Conservation (phyloP, 2,113 vertebrate species). For the Willisornis vidua region DNA sequence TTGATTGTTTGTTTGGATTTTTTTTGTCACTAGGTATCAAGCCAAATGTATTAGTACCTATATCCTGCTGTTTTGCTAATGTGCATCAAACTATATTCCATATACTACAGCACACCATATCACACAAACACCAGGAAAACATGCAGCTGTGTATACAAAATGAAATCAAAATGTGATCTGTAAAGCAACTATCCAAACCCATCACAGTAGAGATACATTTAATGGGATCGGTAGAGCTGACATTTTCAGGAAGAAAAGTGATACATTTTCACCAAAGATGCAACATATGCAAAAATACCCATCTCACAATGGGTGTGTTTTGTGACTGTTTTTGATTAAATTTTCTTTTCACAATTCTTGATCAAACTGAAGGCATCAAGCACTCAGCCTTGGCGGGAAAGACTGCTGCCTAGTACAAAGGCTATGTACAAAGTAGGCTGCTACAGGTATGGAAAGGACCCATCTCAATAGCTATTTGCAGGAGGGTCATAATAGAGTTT, state of each 20-base stretch:
- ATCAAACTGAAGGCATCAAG: not conserved
- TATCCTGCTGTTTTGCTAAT: not conserved
- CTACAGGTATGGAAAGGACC: not conserved
- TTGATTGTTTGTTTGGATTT: not conserved
- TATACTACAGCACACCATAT: not conserved
- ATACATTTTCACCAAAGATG: not conserved
- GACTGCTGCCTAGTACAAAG: not conserved
- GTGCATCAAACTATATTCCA: not conserved
- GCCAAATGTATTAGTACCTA: not conserved
- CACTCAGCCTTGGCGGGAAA: not conserved
- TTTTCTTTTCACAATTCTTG: not conserved
- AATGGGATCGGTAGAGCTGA: not conserved
- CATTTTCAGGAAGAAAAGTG: not conserved
- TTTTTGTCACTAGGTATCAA: not conserved
- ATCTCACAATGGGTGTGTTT: rapidly evolving
- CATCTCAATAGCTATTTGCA: not conserved
- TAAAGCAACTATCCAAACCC: not conserved
- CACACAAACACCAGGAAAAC: not conserved
- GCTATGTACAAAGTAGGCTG: not conserved
- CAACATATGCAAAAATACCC: not conserved
- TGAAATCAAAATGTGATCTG: not conserved
- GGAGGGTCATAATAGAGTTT: not conserved
- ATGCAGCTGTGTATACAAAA: not conserved
- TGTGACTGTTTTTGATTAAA: not conserved
- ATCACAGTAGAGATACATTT: not conserved